phyloP scores from a whole-genome alignment of 2,888 invertebrate genomes.

The Carcina quercana region DNA sequence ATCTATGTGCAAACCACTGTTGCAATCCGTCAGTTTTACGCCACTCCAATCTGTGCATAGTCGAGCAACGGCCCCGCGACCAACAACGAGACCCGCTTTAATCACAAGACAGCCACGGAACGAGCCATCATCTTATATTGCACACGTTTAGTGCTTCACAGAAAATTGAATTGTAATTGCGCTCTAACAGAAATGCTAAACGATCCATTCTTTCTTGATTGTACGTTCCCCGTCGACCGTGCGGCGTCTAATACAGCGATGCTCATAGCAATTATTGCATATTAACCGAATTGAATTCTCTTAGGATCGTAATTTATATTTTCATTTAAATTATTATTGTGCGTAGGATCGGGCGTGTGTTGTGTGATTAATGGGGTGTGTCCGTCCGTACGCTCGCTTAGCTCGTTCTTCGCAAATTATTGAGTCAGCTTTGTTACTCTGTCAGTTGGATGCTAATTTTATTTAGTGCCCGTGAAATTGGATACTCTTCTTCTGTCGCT shows the following conservation, averaged over 20 bases:
- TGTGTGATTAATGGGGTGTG: slow-evolving; percentile 47
- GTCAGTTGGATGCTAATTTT: slow-evolving; percentile 64
- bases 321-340: slow-evolving; percentile 42
- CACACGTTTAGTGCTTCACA: slow-evolving; percentile 39
- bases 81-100: slow-evolving; percentile 34
- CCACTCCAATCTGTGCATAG: slow-evolving; percentile 23
- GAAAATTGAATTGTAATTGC: slow-evolving; percentile 66
- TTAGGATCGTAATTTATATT: slow-evolving; percentile 34
- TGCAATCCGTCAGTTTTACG: slow-evolving; percentile 9
- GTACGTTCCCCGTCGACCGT: slow-evolving; percentile 32
- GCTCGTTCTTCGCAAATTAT: slow-evolving; percentile 64
- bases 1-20: slow-evolving; percentile 4
- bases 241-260: slow-evolving; percentile 25
- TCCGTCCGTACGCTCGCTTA: slow-evolving; percentile 37
- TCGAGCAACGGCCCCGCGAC: slow-evolving; percentile 22
- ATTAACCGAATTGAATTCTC: slow-evolving; percentile 55
- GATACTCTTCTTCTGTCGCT: slow-evolving; percentile 40
- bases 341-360: slow-evolving; percentile 33
- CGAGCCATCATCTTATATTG: slow-evolving; percentile 26
- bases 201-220: slow-evolving; percentile 50
- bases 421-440: slow-evolving; percentile 63
- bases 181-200: slow-evolving; percentile 48
- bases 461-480: slow-evolving; percentile 70
- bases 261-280: slow-evolving; percentile 52
- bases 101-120: slow-evolving; percentile 26